Base-by-base conservation (phyloP, 2,797 vertebrate genomes). In the Sebastiscus albofasciatus region DNA sequence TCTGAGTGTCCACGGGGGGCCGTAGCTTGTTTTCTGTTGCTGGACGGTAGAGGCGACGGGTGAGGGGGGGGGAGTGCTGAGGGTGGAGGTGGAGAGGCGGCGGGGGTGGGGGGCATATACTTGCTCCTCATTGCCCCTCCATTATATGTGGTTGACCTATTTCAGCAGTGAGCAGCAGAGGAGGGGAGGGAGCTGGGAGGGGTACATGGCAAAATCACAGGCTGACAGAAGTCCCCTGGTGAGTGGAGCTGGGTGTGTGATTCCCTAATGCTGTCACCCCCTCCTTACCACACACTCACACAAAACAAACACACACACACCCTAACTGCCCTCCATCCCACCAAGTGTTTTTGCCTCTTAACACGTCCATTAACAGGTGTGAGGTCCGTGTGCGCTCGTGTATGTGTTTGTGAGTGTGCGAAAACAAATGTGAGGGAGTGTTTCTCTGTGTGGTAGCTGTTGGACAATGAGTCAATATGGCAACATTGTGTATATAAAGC, bases 71-170 rank as follows among this genome's bases (percentile, higher is more conserved):
- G 74, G 67, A 26, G 74, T 62, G 77, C 24, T 20, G 52, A 36
- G 76, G 56, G 65, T 18, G 20, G 55, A 29, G 18, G n/a, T 8
- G 33, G 10, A 16, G 16, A 2, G 20, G 6, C 2, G 65, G 36
- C 36, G 36, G 6, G 56, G 61, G 75, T n/a, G n/a, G n/a, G 58
- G 69, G 74, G 73, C 52, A 77, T 79, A 87, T 76, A 92, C 92
- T 94, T 94, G 93, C 93, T 94, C 93, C 93, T 97, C 95, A 93
- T 97, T 97, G 96, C 96, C 97, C 97, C 97, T 95, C 96, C 94
- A 97, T 98, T 97, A 97, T 97, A 96, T 96, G 96, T 95, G 95
- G 95, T 96, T 98, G 97, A 98, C 97, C 97, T 98, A 97, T 95
- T 98, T 98, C 95, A 95, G 94, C 93, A 94, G 89, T 93, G 96